These are phyloP conservation scores for Stictocephala bisonia DNA, from an alignment of 2,888 invertebrate genomes.

Conservation along the genomic window DNA sequence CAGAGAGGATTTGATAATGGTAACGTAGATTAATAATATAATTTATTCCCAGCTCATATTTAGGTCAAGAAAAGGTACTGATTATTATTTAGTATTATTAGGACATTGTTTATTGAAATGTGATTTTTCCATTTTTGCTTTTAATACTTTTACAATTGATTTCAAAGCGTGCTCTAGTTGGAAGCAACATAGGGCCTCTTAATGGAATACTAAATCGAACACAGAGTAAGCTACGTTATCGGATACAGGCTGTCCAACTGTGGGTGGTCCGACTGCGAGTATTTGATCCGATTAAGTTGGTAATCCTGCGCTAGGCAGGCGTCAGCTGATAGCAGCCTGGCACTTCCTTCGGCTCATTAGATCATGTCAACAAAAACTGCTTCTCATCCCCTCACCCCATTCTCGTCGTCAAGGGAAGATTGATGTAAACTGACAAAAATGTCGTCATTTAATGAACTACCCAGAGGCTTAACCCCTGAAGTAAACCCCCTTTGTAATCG, in stretches of 20 bases:
- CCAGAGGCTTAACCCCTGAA: too few species aligned
- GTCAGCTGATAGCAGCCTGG: constrained; percentile 41
- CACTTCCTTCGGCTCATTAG: constrained; percentile 38
- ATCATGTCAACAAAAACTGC: constrained; percentile 40
- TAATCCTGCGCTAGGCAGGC: constrained; percentile 41
- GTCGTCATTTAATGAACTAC: constrained; percentile 31
- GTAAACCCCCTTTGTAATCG: too few species aligned
- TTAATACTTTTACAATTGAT: too few species aligned
- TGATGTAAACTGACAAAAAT: constrained; percentile 21
- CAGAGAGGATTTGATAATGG: too few species aligned
- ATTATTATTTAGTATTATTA: too few species aligned
- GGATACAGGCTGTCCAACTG: neutral
- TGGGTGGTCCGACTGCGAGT: constrained; percentile 32
- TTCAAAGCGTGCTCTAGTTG: neutral
- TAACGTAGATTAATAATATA: too few species aligned
- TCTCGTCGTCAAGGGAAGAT: neutral
- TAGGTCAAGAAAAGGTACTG: too few species aligned
- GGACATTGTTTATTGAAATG: too few species aligned
- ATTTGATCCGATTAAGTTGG: constrained; percentile 40
- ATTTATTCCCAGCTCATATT: neutral
- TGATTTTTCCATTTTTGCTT: too few species aligned
- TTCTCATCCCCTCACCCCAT: constrained; percentile 25
- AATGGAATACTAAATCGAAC: constrained; percentile 24
- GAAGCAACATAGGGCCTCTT: neutral
- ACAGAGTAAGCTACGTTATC: constrained; percentile 12